These are phyloP conservation scores for Gavia stellata DNA, from an alignment of 2,113 vertebrate genomes.

Conservation along the genomic window DNA sequence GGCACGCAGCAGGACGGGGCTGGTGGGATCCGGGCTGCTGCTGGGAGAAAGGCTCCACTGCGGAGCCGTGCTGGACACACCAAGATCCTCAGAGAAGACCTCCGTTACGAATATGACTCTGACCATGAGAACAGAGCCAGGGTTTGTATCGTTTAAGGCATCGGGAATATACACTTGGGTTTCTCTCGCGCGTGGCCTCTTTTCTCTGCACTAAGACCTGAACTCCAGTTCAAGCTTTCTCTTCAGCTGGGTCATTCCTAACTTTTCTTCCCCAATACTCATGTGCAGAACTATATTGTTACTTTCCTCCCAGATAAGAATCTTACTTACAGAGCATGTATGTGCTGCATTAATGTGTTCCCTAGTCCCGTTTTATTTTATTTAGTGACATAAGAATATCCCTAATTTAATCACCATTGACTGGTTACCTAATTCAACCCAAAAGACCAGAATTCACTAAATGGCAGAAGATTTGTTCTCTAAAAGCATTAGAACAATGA, in stretches of 20 bases:
- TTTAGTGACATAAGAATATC: background rate
- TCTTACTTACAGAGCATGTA: background rate
- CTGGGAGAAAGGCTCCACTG: no score
- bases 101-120: accelerated
- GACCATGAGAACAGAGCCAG: accelerated
- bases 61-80: accelerated
- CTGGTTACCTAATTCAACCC: background rate
- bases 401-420: background rate
- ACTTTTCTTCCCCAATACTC: background rate
- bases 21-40: background rate
- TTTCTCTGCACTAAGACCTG: accelerated
- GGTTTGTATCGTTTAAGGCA: accelerated
- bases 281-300: background rate
- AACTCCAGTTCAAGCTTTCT: background rate
- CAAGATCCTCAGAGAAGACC: background rate
- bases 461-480: background rate
- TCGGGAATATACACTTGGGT: accelerated
- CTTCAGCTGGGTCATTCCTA: background rate
- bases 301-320: background rate
- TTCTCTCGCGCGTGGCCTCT: accelerated
- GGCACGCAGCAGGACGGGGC: background rate
- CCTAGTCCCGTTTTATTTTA: background rate
- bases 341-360: background rate
- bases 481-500: background rate
- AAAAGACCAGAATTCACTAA: background rate